Base-by-base conservation (phyloP, 1,140 invertebrate genomes). In the Helicoverpa armigera region DNA sequence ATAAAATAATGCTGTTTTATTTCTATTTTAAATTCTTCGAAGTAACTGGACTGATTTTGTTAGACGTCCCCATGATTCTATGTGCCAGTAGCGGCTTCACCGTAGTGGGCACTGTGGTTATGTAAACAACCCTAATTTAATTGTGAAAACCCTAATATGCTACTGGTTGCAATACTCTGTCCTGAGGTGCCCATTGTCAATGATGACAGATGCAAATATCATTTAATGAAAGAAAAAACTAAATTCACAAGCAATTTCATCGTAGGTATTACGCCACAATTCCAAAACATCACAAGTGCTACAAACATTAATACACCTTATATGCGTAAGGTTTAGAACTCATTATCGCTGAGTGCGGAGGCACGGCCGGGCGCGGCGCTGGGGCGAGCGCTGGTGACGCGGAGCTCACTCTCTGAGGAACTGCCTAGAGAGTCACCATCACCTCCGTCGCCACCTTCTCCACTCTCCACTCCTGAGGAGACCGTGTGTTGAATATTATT, bases 391-490 rank as follows among this genome's bases (percentile, higher is more conserved):
- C 91, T 91, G 29, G 77, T 69, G 43, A 92, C 83, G 9, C 92
- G 88, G 81, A 94, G 86, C 84, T 95, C 94, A 76, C 92, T 95
- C 87, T 94, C 94, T 7, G 91, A 92, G 13, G 94, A 94, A 73
- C 93, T 94, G 73, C 90, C 91, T 61, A 94, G 86, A 2, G 92
- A 94, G 18, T 90, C 90, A 13, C 70, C 82, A 16, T 90, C 90
- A 13, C 70, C 82, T 3, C 72, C 80, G 3, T 54, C 65, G 16
- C 63, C 80, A 29, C 72, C 80, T 9, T 54, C 65, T 7, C 63
- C 80, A 29, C 80, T 35, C 50, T 76, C 80, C 23, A 81, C 80
- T 12, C 80, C 84, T 83, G 18, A 13, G 10, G 51, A 29, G 12
- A 73, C n/a, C n/a, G 10, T 12, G 2, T 13, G 69, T 16, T 72